phyloP scores from a whole-genome alignment of 35 echinoderm and acorn worm genomes.

The Heliocidaris tuberculata region DNA sequence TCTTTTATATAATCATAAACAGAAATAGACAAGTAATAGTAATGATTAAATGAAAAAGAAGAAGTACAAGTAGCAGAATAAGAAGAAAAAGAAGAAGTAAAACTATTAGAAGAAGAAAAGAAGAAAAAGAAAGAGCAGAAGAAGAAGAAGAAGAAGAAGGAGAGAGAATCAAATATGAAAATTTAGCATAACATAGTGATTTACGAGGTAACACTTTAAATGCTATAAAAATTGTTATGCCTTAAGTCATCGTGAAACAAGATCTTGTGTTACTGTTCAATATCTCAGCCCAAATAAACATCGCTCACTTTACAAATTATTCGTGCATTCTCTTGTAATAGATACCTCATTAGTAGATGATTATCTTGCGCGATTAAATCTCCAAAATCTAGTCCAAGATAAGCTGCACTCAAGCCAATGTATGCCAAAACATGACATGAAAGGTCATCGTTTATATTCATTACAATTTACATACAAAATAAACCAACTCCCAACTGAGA shows the following conservation, averaged over 20 bases:
- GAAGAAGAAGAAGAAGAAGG: neutral
- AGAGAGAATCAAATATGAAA: neutral
- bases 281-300: neutral
- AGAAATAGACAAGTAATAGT: too few species aligned
- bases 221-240: neutral
- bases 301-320: neutral
- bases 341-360: slow-evolving; percentile 11
- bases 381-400: neutral
- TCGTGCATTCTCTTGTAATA: neutral
- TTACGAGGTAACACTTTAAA: neutral
- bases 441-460: neutral
- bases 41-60: neutral
- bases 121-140: neutral
- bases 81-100: neutral
- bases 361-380: neutral
- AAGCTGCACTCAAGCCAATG: neutral
- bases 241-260: neutral
- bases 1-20: too few species aligned
- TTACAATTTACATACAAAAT: too few species aligned
- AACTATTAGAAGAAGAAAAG: neutral
- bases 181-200: neutral
- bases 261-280: neutral
- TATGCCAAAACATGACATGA: neutral
- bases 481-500: too few species aligned
- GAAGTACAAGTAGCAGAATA: neutral